Percentiles rank a stretch among this genome's conserved stretches.
Conservation (phyloP, 2,797 vertebrate genomes). For the Takifugu ocellatus region DNA sequence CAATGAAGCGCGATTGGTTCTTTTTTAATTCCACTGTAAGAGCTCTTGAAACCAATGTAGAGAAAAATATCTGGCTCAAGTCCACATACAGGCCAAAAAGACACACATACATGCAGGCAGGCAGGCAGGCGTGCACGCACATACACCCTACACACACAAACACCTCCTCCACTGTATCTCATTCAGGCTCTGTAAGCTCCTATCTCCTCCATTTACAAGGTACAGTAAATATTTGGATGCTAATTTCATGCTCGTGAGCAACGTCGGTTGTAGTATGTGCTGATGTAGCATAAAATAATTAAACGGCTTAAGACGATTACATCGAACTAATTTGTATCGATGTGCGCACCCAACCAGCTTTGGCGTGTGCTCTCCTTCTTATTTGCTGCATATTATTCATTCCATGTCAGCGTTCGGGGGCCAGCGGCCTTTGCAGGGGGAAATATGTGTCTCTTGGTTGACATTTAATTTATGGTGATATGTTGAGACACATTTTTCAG, state of each 20-base stretch:
- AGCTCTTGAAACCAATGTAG: not conserved
- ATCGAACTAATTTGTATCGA: slow-evolving; percentile 66
- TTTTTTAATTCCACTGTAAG: not conserved
- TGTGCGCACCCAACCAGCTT: slow-evolving; percentile 43
- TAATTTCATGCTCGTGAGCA: slow-evolving; percentile 61
- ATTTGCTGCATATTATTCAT: slow-evolving; percentile 15
- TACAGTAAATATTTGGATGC: slow-evolving; percentile 60
- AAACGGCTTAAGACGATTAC: slow-evolving; percentile 64
- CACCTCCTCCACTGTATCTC: slow-evolving; percentile 1
- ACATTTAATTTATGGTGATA: slow-evolving; percentile 8
- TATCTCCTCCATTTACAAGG: slow-evolving; percentile 20
- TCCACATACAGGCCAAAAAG: not conserved
- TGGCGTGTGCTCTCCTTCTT: slow-evolving; percentile 26
- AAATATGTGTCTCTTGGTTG: slow-evolving; percentile 42
- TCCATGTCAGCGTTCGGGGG: not conserved
- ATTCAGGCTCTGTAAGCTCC: slow-evolving; percentile 10
- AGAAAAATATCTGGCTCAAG: not conserved
- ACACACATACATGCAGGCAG: too few relatives aligned
- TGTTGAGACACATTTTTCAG: slow-evolving; percentile 10
- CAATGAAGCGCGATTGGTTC: not conserved
- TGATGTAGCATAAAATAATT: slow-evolving; percentile 67
- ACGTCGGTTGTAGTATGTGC: slow-evolving; percentile 47
- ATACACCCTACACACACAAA: not conserved
- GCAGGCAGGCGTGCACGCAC: too few relatives aligned
- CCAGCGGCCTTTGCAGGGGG: slow-evolving; percentile 43